These are phyloP conservation scores for Notarius quadriscutis DNA, from an alignment of 2,113 vertebrate genomes.

Conservation along the genomic window DNA sequence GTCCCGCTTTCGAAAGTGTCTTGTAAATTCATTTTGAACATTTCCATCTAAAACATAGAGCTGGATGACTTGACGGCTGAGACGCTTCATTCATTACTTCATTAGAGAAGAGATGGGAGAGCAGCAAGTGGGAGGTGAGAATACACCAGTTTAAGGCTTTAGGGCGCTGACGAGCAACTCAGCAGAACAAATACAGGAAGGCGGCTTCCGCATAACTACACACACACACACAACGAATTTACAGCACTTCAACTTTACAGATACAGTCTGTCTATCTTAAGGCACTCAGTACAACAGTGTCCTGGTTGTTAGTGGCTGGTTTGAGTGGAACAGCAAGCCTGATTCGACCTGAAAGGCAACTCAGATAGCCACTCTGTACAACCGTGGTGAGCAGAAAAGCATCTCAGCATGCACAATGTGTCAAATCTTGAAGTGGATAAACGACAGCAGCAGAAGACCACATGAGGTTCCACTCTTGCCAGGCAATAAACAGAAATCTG, in stretches of 20 bases:
- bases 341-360: not conserved
- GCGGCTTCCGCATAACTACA: conserved; percentile 50
- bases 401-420: not conserved
- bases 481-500: not conserved
- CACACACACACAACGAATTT: conserved; percentile 6
- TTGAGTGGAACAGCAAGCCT: not conserved
- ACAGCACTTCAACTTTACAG: not conserved
- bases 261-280: not conserved
- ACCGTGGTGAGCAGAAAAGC: not conserved
- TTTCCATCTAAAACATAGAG: not conserved
- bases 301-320: not conserved
- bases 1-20: not conserved
- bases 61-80: not conserved
- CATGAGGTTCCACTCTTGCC: not conserved
- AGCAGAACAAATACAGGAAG: conserved; percentile 61
- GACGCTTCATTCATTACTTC: not conserved
- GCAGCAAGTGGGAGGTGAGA: conserved; percentile 33
- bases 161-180: conserved; percentile 36
- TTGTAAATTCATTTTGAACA: not conserved
- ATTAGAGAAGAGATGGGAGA: not conserved
- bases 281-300: not conserved
- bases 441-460: not conserved
- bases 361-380: not conserved
- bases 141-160: conserved; percentile 11
- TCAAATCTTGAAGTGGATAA: not conserved